Evolutionary conservation across 1,140 invertebrate genomes (phyloP).

Genomic region (Doryteuthis pealeii): DNA sequence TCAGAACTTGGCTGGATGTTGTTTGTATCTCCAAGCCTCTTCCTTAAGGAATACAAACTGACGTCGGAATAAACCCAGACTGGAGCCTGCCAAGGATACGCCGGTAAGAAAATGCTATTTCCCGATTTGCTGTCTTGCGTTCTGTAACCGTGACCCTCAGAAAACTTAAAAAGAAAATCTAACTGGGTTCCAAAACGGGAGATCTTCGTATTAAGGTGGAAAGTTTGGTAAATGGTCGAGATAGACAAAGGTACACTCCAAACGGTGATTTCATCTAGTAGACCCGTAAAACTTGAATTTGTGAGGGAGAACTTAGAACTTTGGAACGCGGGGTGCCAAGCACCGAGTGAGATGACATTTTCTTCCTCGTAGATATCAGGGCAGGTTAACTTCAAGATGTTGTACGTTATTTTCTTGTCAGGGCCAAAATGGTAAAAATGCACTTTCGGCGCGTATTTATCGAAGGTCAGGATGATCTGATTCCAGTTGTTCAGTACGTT

Average conservation of each 20-base stretch:
- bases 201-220: constrained; percentile 31
- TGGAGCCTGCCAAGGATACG: constrained; percentile 35
- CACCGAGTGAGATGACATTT: constrained; percentile 30
- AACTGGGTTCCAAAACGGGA: constrained; percentile 26
- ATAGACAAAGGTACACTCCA: constrained; percentile 30
- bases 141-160: constrained; percentile 30
- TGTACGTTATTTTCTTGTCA: constrained; percentile 24
- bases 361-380: constrained; percentile 22
- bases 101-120: constrained; percentile 30
- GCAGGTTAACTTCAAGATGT: constrained; percentile 23
- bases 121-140: constrained; percentile 27
- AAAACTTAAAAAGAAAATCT: constrained; percentile 28
- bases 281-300: constrained; percentile 23
- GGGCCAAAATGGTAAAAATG: constrained; percentile 32
- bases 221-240: constrained; percentile 30
- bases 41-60: constrained; percentile 14
- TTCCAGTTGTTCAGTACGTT: constrained; percentile 29
- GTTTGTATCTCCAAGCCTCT: not conserved
- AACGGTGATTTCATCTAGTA: constrained; percentile 33
- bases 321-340: constrained; percentile 29
- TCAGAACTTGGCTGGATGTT: not conserved
- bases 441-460: not conserved
- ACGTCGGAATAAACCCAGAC: constrained; percentile 32
- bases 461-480: constrained; percentile 33
- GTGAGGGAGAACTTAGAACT: constrained; percentile 16